Conservation (phyloP, 2,113 vertebrate species). For the Epinephelus lanceolatus region DNA sequence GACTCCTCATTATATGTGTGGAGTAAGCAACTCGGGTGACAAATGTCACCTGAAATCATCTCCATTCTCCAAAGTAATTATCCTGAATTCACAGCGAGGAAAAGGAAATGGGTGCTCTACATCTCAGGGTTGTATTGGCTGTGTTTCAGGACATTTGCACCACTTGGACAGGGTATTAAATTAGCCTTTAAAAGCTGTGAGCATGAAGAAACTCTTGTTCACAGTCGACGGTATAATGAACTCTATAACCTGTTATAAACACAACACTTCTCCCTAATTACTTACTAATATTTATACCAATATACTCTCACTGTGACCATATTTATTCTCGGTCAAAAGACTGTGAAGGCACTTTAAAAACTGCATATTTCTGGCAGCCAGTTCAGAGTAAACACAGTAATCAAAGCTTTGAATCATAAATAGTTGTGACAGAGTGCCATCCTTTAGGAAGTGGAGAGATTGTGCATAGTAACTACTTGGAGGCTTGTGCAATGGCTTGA, state of each 20-base stretch:
- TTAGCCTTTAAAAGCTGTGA: neutral
- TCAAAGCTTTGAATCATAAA: constrained; percentile 22
- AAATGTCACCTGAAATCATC: constrained; percentile 45
- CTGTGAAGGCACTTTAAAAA: neutral
- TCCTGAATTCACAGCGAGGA: constrained; percentile 20
- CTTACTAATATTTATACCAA: constrained; percentile 13
- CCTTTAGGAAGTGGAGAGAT: constrained; percentile 1
- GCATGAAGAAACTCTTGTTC: neutral
- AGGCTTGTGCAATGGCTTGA: constrained; percentile 42
- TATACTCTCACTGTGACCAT: neutral
- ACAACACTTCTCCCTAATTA: no score
- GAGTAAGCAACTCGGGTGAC: constrained; percentile 26
- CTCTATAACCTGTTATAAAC: neutral
- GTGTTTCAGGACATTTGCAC: constrained; percentile 3
- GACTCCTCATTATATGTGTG: constrained; percentile 23
- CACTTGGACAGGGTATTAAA: neutral
- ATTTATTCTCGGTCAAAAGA: constrained; percentile 12
- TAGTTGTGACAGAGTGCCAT: constrained; percentile 20
- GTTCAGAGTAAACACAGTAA: neutral
- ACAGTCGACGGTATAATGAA: neutral
- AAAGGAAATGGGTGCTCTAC: neutral
- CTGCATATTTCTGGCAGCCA: neutral
- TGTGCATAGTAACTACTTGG: constrained; percentile 19
- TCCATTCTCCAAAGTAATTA: constrained; percentile 49
- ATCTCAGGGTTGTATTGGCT: constrained; percentile 12